phyloP scores from a whole-genome alignment of 2,113 vertebrate species.

The Thunnus thynnus region DNA sequence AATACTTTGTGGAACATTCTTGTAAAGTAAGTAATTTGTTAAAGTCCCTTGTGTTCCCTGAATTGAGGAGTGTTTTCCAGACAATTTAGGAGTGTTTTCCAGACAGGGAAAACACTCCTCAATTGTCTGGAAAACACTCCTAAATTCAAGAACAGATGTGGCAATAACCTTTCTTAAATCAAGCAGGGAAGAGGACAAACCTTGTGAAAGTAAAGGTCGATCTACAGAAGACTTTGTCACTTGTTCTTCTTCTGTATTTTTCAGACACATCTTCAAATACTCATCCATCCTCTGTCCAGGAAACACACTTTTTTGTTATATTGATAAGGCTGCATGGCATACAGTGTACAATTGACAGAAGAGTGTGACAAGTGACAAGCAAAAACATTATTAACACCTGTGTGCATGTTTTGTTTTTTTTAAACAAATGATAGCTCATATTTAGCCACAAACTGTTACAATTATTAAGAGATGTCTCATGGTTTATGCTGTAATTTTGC shows the following conservation, averaged over 20 bases:
- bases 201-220: conserved; percentile 29
- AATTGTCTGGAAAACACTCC: neutral
- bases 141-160: neutral
- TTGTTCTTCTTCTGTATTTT: conserved; percentile 45
- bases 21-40: neutral
- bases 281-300: conserved; percentile 65
- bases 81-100: no score
- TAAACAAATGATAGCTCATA: no score
- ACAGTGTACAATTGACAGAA: neutral
- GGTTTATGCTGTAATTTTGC: no score
- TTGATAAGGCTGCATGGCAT: neutral
- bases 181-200: conserved; percentile 36
- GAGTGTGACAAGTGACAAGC: neutral
- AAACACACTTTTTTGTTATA: conserved; percentile 9
- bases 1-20: neutral
- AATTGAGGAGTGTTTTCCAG: no score
- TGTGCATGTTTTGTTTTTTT: no score
- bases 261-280: conserved; percentile 44
- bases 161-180: neutral
- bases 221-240: conserved; percentile 20
- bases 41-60: no score
- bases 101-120: neutral
- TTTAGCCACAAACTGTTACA: no score
- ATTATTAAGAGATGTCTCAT: no score
- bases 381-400: no score